Conservation (phyloP, 2,888 invertebrate genomes). For the Acrocyrtus sp. region DNA sequence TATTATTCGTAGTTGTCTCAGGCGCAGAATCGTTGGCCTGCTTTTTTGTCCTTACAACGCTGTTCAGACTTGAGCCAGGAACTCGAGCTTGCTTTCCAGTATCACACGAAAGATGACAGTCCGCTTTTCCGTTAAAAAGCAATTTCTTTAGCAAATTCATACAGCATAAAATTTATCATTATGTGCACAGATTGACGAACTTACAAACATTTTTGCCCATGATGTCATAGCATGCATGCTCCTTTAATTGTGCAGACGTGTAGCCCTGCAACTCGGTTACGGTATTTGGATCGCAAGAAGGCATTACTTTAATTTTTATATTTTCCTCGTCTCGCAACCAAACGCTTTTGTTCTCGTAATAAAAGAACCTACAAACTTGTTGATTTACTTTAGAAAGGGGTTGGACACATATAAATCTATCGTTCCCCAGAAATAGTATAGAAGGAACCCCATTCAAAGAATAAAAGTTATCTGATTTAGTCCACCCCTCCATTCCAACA, state of each 20-base stretch:
- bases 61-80: too few species aligned
- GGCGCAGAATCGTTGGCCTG: too few species aligned
- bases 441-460: slow-evolving; percentile 33
- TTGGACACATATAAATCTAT: slow-evolving; percentile 39
- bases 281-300: slow-evolving; percentile 1
- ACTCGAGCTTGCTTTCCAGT: not conserved
- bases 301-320: slow-evolving; percentile 16
- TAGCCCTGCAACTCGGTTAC: not conserved
- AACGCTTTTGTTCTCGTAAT: slow-evolving; percentile 12
- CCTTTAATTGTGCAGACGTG: slow-evolving; percentile 1
- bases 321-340: slow-evolving; percentile 16
- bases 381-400: not conserved
- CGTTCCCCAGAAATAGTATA: slow-evolving; percentile 8
- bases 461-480: slow-evolving; percentile 38
- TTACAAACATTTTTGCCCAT: slow-evolving; percentile 31
- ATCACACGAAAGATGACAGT: slow-evolving; percentile 19
- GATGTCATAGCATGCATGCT: slow-evolving; percentile 29
- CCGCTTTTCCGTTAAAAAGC: slow-evolving; percentile 18
- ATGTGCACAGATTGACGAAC: not conserved
- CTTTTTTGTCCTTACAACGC: too few species aligned
- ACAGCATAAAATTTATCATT: not conserved
- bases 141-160: not conserved
- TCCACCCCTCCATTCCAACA: slow-evolving; percentile 21
- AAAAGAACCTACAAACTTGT: slow-evolving; percentile 39
- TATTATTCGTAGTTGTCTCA: not conserved